These are phyloP conservation scores for Notothenia coriiceps DNA, from an alignment of 2,113 vertebrate genomes.

Conservation along the genomic window DNA sequence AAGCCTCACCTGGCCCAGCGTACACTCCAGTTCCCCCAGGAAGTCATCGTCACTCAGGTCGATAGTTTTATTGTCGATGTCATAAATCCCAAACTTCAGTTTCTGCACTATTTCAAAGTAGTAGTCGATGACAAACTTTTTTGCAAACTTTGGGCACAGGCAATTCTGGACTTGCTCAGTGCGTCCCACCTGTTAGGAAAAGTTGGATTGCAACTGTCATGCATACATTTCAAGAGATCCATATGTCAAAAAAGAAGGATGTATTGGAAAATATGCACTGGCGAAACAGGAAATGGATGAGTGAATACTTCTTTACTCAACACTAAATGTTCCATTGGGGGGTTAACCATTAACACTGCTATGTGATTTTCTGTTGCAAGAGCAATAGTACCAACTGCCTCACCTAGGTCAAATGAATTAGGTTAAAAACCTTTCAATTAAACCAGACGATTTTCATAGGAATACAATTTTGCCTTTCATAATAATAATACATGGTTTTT, in stretches of 20 bases:
- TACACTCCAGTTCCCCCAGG: constrained; percentile 94
- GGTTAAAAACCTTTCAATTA: too few species aligned
- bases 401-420: neutral
- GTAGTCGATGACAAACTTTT: constrained; percentile 94
- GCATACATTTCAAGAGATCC: neutral
- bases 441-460: too few species aligned
- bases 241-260: too few species aligned
- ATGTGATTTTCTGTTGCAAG: neutral
- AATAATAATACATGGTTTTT: neutral
- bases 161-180: constrained; percentile 96
- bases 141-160: constrained; percentile 91
- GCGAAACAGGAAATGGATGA: neutral
- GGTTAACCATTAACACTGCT: constrained; percentile 33
- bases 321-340: constrained; percentile 1
- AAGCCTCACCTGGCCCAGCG: constrained; percentile 91
- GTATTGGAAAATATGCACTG: neutral
- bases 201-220: neutral
- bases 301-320: neutral
- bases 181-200: constrained; percentile 76
- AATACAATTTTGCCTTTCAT: too few species aligned
- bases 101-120: constrained; percentile 98
- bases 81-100: constrained; percentile 93
- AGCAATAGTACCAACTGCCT: neutral
- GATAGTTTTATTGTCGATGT: constrained; percentile 95
- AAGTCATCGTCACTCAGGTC: constrained; percentile 96